A percentile compares a stretch with the other conserved stretches of the same genome.
phyloP scores from a whole-genome alignment of 2,797 vertebrate species.

The Microctenopoma stevenorrisi region DNA sequence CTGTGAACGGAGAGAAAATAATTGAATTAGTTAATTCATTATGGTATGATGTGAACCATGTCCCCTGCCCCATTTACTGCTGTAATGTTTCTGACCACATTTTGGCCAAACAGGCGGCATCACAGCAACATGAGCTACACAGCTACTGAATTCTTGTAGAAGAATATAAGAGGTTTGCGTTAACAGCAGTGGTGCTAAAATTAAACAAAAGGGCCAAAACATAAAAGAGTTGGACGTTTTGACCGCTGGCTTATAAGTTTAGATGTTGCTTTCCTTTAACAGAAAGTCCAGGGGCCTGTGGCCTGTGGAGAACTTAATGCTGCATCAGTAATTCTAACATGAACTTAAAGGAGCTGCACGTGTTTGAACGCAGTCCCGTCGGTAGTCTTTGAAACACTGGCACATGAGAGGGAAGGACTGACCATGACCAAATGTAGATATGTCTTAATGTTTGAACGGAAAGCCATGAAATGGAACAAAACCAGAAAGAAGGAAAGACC shows the following conservation, averaged over 20 bases:
- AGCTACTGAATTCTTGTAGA: not conserved
- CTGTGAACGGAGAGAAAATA: not conserved
- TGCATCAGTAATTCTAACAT: constrained; percentile 33
- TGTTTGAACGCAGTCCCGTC: constrained; percentile 10
- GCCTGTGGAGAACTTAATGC: constrained; percentile 3
- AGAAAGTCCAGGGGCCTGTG: not conserved
- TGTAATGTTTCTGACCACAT: too few species aligned
- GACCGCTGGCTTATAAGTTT: constrained; percentile 22
- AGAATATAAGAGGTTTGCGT: not conserved
- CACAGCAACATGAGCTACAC: not conserved
- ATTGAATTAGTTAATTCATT: too few species aligned
- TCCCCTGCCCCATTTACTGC: too few species aligned
- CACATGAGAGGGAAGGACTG: constrained; percentile 10
- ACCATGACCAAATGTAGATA: constrained; percentile 73
- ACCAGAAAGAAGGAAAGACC: constrained; percentile 62
- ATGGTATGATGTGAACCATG: too few species aligned
- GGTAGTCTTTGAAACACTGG: constrained; percentile 76
- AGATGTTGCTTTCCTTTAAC: constrained; percentile 17
- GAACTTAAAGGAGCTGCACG: not conserved
- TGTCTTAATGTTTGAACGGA: constrained; percentile 67
- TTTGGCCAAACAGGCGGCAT: not conserved
- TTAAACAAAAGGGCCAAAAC: not conserved
- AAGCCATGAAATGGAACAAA: constrained; percentile 76
- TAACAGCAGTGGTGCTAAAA: constrained; percentile 13
- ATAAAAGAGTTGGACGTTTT: too few species aligned